phyloP scores from a whole-genome alignment of 2,797 vertebrate species.

The Falco rusticolus region DNA sequence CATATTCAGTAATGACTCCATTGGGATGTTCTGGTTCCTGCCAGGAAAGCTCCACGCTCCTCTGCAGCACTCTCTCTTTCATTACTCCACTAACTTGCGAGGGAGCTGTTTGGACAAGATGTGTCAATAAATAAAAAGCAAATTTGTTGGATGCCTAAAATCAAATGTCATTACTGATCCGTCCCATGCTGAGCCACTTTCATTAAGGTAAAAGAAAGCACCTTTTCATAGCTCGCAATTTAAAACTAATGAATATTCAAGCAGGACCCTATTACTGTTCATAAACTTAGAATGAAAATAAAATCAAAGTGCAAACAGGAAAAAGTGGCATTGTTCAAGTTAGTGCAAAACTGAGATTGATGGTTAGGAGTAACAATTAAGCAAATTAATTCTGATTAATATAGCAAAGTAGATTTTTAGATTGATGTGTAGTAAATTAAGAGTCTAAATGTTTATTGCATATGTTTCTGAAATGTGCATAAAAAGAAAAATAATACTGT shows the following conservation, averaged over 20 bases:
- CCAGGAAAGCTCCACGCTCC: conserved; percentile 96
- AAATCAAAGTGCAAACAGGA: conserved; percentile 86
- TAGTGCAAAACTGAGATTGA: conserved; percentile 78
- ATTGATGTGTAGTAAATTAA: conserved; percentile 76
- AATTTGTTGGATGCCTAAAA: conserved; percentile 74
- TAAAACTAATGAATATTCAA: conserved; percentile 89
- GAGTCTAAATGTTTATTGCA: conserved; percentile 78
- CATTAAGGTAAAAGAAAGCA: conserved; percentile 78
- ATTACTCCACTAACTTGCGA: conserved; percentile 98
- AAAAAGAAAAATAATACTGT: conserved; percentile 43
- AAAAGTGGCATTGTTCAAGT: conserved; percentile 81
- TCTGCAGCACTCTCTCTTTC: conserved; percentile 94
- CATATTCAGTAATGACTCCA: conserved; percentile 98
- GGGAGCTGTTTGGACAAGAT: conserved; percentile 90
- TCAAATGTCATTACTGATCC: conserved; percentile 77
- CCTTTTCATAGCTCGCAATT: conserved; percentile 76
- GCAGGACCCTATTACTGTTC: conserved; percentile 81
- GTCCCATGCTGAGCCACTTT: conserved; percentile 72
- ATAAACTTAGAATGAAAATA: conserved; percentile 86
- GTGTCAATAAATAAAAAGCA: conserved; percentile 80
- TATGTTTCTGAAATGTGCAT: conserved; percentile 25
- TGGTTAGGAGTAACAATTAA: conserved; percentile 84
- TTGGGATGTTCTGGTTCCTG: conserved; percentile 97
- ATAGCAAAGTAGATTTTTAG: conserved; percentile 77
- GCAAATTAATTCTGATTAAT: conserved; percentile 85